A percentile compares a stretch with the other conserved stretches of the same genome.
Evolutionary conservation across 2,113 vertebrate genomes (phyloP).

Genomic region (Cavia porcellus): DNA sequence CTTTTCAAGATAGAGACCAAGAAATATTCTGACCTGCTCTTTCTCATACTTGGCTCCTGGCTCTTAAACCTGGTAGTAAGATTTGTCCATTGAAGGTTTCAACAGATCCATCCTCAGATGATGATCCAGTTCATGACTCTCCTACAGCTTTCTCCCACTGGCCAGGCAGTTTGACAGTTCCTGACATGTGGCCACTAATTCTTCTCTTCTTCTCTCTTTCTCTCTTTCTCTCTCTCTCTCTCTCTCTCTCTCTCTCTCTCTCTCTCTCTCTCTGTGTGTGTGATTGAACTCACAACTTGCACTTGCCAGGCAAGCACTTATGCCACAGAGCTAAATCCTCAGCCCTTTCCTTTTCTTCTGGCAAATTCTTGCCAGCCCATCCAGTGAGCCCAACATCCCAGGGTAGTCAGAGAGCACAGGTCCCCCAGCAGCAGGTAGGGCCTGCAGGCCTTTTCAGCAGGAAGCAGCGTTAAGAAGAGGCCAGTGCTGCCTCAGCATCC

Average conservation of each 20-base stretch:
- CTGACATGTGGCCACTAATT: too few relatives aligned
- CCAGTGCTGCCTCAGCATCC: neutral
- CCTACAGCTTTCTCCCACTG: neutral
- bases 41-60: neutral
- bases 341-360: neutral
- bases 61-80: neutral
- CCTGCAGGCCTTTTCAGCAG: neutral
- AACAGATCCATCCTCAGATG: neutral
- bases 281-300: too few relatives aligned
- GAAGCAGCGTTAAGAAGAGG: neutral
- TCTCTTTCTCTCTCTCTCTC: too few relatives aligned
- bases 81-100: too few relatives aligned
- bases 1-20: neutral
- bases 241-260: too few relatives aligned
- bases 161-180: too few relatives aligned
- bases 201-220: too few relatives aligned
- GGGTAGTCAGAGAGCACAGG: neutral
- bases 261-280: too few relatives aligned
- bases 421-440: neutral
- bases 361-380: neutral
- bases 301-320: too few relatives aligned
- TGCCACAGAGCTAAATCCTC: too few relatives aligned
- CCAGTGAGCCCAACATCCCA: neutral
- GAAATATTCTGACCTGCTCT: neutral
- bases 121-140: neutral